These are phyloP conservation scores for Scomber colias DNA, from an alignment of 2,113 vertebrate species.

Conservation along the genomic window DNA sequence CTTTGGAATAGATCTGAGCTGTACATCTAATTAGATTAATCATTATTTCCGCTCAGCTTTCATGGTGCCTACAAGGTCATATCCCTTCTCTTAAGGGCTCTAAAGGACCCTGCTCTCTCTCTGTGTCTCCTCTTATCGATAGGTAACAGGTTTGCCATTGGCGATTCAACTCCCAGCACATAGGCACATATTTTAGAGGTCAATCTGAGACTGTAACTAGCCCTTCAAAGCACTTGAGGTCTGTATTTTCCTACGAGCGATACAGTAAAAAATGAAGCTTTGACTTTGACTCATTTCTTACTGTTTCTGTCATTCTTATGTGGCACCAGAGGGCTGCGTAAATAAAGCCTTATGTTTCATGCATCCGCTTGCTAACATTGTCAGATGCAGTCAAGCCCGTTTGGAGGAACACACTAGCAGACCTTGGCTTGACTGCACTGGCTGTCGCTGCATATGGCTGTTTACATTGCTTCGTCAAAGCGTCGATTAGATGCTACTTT, in stretches of 20 bases:
- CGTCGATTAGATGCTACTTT: conserved; percentile 21
- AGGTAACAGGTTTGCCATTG: conserved; percentile 17
- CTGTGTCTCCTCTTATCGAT: conserved; percentile 19
- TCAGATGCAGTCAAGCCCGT: conserved; percentile 39
- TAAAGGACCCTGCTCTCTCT: conserved; percentile 1
- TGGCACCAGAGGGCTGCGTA: conserved; percentile 38
- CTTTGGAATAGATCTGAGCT: neutral
- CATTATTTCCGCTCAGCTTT: conserved; percentile 12
- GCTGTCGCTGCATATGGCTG: conserved; percentile 36
- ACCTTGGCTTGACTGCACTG: conserved; percentile 29
- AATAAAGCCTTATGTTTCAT: conserved; percentile 58
- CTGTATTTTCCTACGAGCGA: neutral
- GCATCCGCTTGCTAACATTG: conserved; percentile 43
- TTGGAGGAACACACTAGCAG: conserved; percentile 20
- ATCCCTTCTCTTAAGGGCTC: neutral
- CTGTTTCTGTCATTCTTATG: conserved; percentile 12
- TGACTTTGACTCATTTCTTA: conserved; percentile 14
- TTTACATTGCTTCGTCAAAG: conserved; percentile 46
- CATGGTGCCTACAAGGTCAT: conserved; percentile 28
- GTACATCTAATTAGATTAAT: neutral
- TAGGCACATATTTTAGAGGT: conserved; percentile 30
- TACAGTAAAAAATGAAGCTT: neutral
- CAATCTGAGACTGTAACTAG: conserved; percentile 8
- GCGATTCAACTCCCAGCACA: conserved; percentile 17
- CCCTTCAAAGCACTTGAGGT: neutral